A percentile compares a stretch with the other conserved stretches of the same genome.
phyloP scores from a whole-genome alignment of 2,888 invertebrate species.

The Plutella xylostella region DNA sequence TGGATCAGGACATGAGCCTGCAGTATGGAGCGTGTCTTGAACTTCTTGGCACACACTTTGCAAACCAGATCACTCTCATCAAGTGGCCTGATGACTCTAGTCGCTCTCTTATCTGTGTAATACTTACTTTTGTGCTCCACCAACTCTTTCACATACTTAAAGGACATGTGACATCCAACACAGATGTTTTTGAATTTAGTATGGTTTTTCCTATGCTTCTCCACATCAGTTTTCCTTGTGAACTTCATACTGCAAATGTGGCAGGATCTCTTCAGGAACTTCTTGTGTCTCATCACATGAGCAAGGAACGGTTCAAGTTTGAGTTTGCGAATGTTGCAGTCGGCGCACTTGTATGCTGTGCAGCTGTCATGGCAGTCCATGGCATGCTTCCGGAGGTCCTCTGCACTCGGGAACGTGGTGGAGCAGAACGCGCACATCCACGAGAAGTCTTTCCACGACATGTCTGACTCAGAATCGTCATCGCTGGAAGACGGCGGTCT shows the following conservation, averaged over 20 bases:
- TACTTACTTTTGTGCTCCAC: conserved; percentile 28
- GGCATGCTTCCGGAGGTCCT: conserved; percentile 54
- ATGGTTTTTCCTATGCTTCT: conserved; percentile 27
- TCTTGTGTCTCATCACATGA: conserved; percentile 72
- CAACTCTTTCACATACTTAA: conserved; percentile 28
- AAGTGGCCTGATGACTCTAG: conserved; percentile 21
- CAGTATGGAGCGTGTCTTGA: conserved; percentile 31
- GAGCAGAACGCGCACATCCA: conserved; percentile 6
- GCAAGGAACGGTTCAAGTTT: conserved; percentile 55
- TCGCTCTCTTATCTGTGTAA: conserved; percentile 26
- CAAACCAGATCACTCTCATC: conserved; percentile 28
- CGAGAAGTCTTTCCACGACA: conserved; percentile 1
- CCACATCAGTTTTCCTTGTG: conserved; percentile 20
- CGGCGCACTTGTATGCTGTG: conserved; percentile 73
- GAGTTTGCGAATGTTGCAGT: conserved; percentile 55
- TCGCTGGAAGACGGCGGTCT: neutral
- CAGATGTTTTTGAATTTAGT: conserved; percentile 29
- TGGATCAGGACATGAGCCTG: conserved; percentile 70
- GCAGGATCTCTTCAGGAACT: conserved; percentile 62
- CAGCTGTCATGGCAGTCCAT: conserved; percentile 69
- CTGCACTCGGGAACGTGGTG: neutral
- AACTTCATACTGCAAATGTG: conserved; percentile 36
- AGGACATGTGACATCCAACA: conserved; percentile 36
- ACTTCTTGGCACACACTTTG: conserved; percentile 37
- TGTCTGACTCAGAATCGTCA: too few species aligned